Conservation (phyloP, 2,888 invertebrate species). For the Leptothorax acervorum region DNA sequence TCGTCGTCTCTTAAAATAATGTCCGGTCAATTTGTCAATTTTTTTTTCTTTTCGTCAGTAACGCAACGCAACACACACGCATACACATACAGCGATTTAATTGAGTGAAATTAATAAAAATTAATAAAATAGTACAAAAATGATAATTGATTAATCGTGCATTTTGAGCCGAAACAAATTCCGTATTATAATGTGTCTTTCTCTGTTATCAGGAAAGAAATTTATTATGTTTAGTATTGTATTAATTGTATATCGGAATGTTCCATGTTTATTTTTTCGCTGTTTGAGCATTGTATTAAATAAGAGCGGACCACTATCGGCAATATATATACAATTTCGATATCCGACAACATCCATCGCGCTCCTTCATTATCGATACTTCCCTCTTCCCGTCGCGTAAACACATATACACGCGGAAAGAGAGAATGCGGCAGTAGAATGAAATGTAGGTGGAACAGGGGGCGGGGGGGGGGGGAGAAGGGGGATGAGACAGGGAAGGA, state of each 20-base stretch:
- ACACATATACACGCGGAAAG: not conserved
- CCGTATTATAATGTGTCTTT: too few species aligned
- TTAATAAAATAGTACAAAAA: not conserved
- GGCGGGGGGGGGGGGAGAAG: not conserved
- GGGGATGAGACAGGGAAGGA: conserved; percentile 17
- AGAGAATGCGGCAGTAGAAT: conserved; percentile 27
- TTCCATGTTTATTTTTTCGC: not conserved
- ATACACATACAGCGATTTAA: not conserved
- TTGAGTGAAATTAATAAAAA: not conserved
- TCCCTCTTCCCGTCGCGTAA: not conserved
- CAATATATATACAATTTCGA: conserved; percentile 38
- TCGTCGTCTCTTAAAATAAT: conserved; percentile 54
- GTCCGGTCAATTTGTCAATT: conserved; percentile 25
- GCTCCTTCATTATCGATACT: conserved; percentile 62
- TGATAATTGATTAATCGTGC: not conserved
- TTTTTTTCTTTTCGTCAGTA: not conserved
- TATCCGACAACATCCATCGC: conserved; percentile 50
- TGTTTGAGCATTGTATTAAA: conserved; percentile 11
- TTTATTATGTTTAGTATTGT: not conserved
- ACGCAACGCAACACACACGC: not conserved
- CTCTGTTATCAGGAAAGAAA: not conserved
- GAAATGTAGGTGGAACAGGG: conserved; percentile 23
- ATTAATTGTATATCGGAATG: not conserved
- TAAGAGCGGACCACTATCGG: conserved; percentile 9
- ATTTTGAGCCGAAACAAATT: not conserved